Evolutionary conservation across 1,140 invertebrate genomes (phyloP).

Genomic region (Pemphigus obesinymphae): DNA sequence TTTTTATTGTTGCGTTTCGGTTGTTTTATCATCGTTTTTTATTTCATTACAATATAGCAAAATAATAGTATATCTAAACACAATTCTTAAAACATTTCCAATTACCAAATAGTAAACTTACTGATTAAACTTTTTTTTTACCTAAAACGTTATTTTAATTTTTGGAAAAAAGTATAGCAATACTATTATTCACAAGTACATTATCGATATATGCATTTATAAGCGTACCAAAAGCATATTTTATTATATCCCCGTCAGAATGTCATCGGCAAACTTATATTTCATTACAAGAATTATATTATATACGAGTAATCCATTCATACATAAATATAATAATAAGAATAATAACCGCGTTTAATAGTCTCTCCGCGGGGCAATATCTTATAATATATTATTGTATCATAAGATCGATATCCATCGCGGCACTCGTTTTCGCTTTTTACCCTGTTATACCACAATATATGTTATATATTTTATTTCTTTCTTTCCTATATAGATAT

Average conservation of each 20-base stretch:
- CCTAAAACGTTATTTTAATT: too few species aligned
- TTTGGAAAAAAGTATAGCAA: too few species aligned
- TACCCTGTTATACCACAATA: background rate
- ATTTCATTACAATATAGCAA: too few species aligned
- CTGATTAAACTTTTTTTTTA: too few species aligned
- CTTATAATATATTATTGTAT: background rate
- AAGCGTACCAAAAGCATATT: background rate
- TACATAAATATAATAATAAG: background rate
- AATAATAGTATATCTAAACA: too few species aligned
- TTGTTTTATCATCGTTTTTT: too few species aligned
- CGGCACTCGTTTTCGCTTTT: slow-evolving; percentile 3
- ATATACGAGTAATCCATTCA: background rate
- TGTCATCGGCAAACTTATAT: background rate
- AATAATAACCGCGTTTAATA: background rate
- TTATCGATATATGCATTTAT: too few species aligned
- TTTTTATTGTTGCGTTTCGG: background rate
- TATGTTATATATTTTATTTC: slow-evolving; percentile 1
- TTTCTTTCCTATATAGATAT: background rate
- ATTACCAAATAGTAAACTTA: too few species aligned
- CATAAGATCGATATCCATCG: slow-evolving; percentile 2
- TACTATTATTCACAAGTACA: too few species aligned
- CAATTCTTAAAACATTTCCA: too few species aligned
- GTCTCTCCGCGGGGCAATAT: background rate
- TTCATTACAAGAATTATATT: background rate
- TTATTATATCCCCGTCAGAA: background rate